Percentiles rank a stretch among this genome's conserved stretches.
Evolutionary conservation across 64 coral and sea anemone species (phyloP).

Genomic region (Orbicella faveolata): DNA sequence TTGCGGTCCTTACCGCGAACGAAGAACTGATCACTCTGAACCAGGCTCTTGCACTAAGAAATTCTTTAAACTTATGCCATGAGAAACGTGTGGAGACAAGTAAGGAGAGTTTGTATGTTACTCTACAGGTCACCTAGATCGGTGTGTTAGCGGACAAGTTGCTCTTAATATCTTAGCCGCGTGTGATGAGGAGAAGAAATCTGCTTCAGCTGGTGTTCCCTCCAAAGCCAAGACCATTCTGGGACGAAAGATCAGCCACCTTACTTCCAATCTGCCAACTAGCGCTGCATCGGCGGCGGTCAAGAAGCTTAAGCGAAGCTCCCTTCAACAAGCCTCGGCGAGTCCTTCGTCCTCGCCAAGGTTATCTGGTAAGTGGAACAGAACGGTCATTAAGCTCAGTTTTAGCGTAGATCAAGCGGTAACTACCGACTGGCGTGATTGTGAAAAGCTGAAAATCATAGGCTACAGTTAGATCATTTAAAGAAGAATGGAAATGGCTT

Average conservation of each 20-base stretch:
- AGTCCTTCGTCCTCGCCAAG: conserved; percentile 23
- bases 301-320: conserved; percentile 68
- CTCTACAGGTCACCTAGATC: conserved; percentile 84
- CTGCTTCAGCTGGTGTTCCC: conserved; percentile 39
- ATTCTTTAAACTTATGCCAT: too few relatives aligned
- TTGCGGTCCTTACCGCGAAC: too few relatives aligned
- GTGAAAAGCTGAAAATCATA: not conserved
- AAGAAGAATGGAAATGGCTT: too few relatives aligned
- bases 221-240: conserved; percentile 70
- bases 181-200: conserved; percentile 78
- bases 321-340: not conserved
- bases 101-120: not conserved
- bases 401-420: not conserved
- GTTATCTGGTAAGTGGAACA: conserved; percentile 29
- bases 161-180: conserved; percentile 87
- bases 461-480: too few relatives aligned
- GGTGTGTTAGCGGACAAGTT: conserved; percentile 79
- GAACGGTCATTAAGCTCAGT: not conserved
- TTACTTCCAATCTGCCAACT: conserved; percentile 73
- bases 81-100: too few relatives aligned
- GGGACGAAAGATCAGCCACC: conserved; percentile 64
- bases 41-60: too few relatives aligned
- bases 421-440: not conserved
- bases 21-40: too few relatives aligned
- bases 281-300: conserved; percentile 62